phyloP scores from a whole-genome alignment of 2,113 vertebrate genomes.

The Vireo altiloquus region DNA sequence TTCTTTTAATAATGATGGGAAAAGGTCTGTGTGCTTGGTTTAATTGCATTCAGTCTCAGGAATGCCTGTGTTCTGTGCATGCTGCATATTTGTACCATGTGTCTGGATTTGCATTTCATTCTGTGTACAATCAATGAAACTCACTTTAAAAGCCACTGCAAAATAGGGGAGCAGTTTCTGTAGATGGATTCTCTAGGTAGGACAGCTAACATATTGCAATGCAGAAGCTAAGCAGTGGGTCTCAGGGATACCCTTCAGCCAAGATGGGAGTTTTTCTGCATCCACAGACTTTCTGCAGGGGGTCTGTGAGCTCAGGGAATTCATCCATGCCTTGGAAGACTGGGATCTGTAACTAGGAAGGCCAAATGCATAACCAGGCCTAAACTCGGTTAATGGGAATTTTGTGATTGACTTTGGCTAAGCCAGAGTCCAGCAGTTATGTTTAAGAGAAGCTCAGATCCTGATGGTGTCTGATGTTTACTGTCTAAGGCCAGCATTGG shows the following conservation, averaged over 20 bases:
- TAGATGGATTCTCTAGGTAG: not conserved
- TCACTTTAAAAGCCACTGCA: not conserved
- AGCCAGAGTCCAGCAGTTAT: not conserved
- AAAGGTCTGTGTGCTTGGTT: not conserved
- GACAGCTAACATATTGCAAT: accelerated
- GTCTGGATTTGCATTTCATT: not conserved
- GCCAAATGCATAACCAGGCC: not conserved
- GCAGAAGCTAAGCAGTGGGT: not conserved
- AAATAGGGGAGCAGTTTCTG: not conserved
- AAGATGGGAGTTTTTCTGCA: not conserved
- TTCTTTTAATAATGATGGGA: not conserved
- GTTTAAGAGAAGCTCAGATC: not conserved
- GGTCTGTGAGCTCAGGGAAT: not conserved
- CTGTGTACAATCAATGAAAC: not conserved
- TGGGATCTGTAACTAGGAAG: not conserved
- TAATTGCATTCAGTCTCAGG: not conserved
- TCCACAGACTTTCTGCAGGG: not conserved
- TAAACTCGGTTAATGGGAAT: not conserved
- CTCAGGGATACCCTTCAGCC: not conserved
- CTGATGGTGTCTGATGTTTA: not conserved
- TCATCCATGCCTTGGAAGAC: accelerated
- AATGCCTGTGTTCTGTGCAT: not conserved
- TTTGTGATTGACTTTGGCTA: not conserved
- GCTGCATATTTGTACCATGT: not conserved
- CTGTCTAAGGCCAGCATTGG: not conserved